Base-by-base conservation (phyloP, 2,888 invertebrate species). In the Aleiodes leptofemur region DNA sequence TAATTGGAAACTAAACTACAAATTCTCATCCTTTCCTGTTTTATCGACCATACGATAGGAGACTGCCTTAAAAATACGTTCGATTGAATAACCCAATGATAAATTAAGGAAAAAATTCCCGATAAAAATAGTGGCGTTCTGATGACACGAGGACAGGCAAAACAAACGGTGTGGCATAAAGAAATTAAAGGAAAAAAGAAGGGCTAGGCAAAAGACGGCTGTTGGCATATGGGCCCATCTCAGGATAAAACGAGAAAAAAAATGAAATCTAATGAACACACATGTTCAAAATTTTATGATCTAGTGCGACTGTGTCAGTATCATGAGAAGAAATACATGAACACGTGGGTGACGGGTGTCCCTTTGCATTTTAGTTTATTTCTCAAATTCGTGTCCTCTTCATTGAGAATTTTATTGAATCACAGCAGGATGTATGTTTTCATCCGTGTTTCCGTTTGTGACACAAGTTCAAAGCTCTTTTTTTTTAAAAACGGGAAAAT, bases 231-330 rank as follows among this genome's bases (percentile, higher is more conserved):
- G 79, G 75, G 76, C 75, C 78, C 76, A 72, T 69, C 43, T 7
- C 43, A 9, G 9, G 43, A 43, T 9, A 7, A 43, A 43, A n/a
- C 14, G 48, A 29, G 13, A 48, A 51, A 57, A 57, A 61, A 69
- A 69, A 38, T 16, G 34, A 66, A 59, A 16, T 59, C 69, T 43
- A 72, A 72, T 68, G 34, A 51, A 69, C 74, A 76, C 77, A 79
- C 73, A 76, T 78, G 77, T 78, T 77, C 53, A 74, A 81, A 78
- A 56, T 74, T 79, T 79, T 78, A 79, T 76, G 80, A 81, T 80
- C 76, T 48, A 68, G 50, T 73, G 61, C 66, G 43, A 48, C 57
- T 29, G 68, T 38, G 43, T 61, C 61, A 38, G 48, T 53, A 53
- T 68, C 53, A 69, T 74, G 71, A 59, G 57, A 74, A 73, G 68